Percentiles rank a stretch among this genome's conserved stretches.
phyloP scores from a whole-genome alignment of 2,888 invertebrate genomes.

The Gnatocerus cornutus region DNA sequence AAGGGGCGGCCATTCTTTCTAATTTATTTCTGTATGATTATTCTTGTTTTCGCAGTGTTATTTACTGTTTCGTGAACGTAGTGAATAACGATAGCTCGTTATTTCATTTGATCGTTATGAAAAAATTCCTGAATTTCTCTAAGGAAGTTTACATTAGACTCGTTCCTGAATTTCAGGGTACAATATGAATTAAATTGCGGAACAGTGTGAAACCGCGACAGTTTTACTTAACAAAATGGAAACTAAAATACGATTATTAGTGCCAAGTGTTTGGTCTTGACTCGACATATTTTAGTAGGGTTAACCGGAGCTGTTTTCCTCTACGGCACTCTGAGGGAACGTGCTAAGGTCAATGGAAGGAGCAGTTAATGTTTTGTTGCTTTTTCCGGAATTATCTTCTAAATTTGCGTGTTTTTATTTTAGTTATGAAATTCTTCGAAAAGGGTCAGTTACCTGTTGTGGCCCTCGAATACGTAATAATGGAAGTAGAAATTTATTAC shows the following conservation, averaged over 20 bases:
- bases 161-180: too few relatives aligned
- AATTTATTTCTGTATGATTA: conserved; percentile 11
- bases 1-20: conserved; percentile 8
- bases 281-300: conserved; percentile 5
- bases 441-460: too few relatives aligned
- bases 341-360: too few relatives aligned
- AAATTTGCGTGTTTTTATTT: too few relatives aligned
- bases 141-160: background rate
- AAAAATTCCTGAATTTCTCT: background rate
- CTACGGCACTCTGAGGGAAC: background rate
- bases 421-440: too few relatives aligned
- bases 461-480: too few relatives aligned
- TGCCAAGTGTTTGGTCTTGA: conserved; percentile 1
- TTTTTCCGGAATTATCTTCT: too few relatives aligned
- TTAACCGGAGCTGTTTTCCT: background rate
- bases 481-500: too few relatives aligned
- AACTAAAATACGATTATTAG: conserved; percentile 10
- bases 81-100: conserved; percentile 11
- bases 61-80: conserved; percentile 3
- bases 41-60: conserved; percentile 1
- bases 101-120: conserved; percentile 1
- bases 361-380: too few relatives aligned
- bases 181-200: background rate
- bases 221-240: conserved; percentile 7
- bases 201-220: background rate